A percentile compares a stretch with the other conserved stretches of the same genome.
These are phyloP conservation scores for Tetraneura akinire DNA, from an alignment of 1,140 invertebrate species.

Conservation along the genomic window DNA sequence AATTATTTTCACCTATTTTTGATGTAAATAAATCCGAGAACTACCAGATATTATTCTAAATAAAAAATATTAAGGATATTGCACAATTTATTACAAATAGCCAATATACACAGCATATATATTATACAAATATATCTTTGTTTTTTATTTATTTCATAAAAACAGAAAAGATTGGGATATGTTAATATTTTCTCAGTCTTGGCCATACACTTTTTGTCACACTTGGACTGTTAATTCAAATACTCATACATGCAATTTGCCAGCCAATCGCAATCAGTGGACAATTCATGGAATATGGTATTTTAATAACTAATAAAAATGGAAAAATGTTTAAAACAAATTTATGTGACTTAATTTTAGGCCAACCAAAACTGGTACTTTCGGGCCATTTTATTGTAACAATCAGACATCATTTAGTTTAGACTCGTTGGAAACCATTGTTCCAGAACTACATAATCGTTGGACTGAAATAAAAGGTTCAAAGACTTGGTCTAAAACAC, in stretches of 20 bases:
- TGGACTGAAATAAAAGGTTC: constrained; percentile 74
- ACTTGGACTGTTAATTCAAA: constrained; percentile 65
- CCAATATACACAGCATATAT: no score
- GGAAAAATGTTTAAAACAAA: not conserved
- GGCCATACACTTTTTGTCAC: constrained; percentile 76
- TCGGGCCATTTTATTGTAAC: constrained; percentile 72
- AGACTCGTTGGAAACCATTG: constrained; percentile 64
- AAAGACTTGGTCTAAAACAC: constrained; percentile 58
- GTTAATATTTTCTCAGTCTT: constrained; percentile 78
- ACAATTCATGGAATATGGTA: constrained; percentile 79
- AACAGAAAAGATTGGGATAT: constrained; percentile 67
- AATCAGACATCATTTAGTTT: constrained; percentile 68
- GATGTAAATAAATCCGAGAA: no score
- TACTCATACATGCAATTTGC: constrained; percentile 67
- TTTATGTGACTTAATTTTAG: constrained; percentile 54
- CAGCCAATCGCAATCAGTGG: constrained; percentile 67
- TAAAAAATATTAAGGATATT: no score
- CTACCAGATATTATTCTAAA: no score
- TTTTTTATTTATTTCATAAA: not conserved
- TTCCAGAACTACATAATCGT: constrained; percentile 65
- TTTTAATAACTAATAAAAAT: constrained; percentile 52
- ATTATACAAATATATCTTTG: no score
- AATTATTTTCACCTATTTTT: no score
- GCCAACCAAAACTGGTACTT: constrained; percentile 71
- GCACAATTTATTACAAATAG: no score